These are phyloP conservation scores for Rhadinocentrus ornatus DNA, from an alignment of 2,797 vertebrate genomes.

Conservation along the genomic window DNA sequence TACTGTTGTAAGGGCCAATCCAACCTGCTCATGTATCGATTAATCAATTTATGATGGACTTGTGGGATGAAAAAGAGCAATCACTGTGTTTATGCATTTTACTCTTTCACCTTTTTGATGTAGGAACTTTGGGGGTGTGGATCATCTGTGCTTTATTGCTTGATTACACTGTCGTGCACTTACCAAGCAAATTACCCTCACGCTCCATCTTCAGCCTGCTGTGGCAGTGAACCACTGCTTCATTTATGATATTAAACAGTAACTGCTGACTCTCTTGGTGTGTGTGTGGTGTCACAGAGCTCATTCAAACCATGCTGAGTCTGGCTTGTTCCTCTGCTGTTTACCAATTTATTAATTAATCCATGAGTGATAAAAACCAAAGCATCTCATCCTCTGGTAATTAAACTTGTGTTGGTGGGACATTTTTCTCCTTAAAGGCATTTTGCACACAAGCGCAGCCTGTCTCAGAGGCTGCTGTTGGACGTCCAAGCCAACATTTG, in stretches of 20 bases:
- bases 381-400: conserved; percentile 66
- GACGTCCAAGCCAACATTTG: conserved; percentile 45
- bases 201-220: conserved; percentile 25
- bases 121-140: conserved; percentile 21
- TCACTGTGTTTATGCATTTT: conserved; percentile 21
- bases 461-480: conserved; percentile 28
- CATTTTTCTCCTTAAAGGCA: conserved; percentile 51
- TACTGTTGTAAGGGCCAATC: background rate
- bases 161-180: conserved; percentile 30
- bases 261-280: conserved; percentile 43
- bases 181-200: conserved; percentile 31
- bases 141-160: conserved; percentile 41
- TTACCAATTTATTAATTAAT: conserved; percentile 75
- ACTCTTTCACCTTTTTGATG: conserved; percentile 27
- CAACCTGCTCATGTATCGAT: background rate
- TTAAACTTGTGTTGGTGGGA: conserved; percentile 68
- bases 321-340: conserved; percentile 52
- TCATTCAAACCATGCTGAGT: conserved; percentile 42
- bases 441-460: conserved; percentile 33
- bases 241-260: conserved; percentile 56
- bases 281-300: conserved; percentile 32
- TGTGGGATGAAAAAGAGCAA: conserved; percentile 24
- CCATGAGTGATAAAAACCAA: conserved; percentile 64
- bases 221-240: conserved; percentile 15
- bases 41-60: conserved; percentile 12